A percentile compares a stretch with the other conserved stretches of the same genome.
Conservation (phyloP, 2,888 invertebrate species). For the Bellardia bayeri region DNA sequence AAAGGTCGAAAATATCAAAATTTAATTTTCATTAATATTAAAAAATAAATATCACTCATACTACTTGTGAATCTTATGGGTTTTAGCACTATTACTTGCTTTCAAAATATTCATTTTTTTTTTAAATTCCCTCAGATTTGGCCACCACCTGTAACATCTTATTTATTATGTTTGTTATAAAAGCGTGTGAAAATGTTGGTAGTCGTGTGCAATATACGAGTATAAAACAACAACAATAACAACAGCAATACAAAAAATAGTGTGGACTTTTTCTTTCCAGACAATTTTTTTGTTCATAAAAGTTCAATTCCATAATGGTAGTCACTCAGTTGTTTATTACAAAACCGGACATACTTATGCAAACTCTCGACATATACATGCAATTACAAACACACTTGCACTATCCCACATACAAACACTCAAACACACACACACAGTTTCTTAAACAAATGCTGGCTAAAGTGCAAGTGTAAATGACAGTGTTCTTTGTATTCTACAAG, state of each 20-base stretch:
- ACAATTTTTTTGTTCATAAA: constrained; percentile 33
- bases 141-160: constrained; percentile 27
- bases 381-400: constrained; percentile 9
- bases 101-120: neutral
- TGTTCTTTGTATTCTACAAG: constrained; percentile 12
- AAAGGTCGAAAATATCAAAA: too few relatives aligned
- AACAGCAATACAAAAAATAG: constrained; percentile 3
- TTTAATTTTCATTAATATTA: too few relatives aligned
- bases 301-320: constrained; percentile 65
- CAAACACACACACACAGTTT: neutral
- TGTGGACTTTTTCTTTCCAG: constrained; percentile 52
- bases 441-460: neutral
- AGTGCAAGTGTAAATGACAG: constrained; percentile 41
- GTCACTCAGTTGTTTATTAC: constrained; percentile 63
- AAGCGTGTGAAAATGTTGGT: constrained; percentile 70
- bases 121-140: neutral
- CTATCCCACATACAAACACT: neutral
- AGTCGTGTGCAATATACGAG: constrained; percentile 40
- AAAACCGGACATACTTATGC: constrained; percentile 63
- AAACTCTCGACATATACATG: neutral
- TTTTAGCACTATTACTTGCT: too few relatives aligned
- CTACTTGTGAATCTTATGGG: too few relatives aligned
- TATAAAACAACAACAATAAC: neutral
- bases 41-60: too few relatives aligned
- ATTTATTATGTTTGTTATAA: constrained; percentile 60